Percentiles rank a stretch among this genome's conserved stretches.
These are phyloP conservation scores for Isaurus tuberculatus DNA, from an alignment of 92 coral and sea anemone species.

Conservation along the genomic window DNA sequence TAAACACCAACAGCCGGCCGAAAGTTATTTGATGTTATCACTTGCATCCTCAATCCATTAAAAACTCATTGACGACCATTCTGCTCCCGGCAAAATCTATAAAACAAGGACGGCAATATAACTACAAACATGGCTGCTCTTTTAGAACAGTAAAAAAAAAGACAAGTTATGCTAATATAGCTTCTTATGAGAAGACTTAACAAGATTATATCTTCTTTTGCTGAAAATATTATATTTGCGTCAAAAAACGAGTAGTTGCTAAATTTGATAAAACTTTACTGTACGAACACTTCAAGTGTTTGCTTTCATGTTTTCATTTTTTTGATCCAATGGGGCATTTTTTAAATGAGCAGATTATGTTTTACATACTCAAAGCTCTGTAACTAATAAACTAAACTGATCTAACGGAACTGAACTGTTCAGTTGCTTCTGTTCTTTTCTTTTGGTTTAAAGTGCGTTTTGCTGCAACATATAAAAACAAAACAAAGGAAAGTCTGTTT, in stretches of 20 bases:
- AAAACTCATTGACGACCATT: conserved; percentile 37
- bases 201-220: background rate
- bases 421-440: background rate
- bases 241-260: background rate
- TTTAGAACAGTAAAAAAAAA: background rate
- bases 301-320: background rate
- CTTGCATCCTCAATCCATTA: conserved; percentile 44
- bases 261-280: background rate
- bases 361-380: background rate
- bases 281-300: background rate
- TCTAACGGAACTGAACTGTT: background rate
- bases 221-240: background rate
- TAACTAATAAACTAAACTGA: background rate
- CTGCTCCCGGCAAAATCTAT: conserved; percentile 39
- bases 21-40: conserved; percentile 44
- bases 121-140: background rate
- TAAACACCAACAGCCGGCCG: conserved; percentile 40
- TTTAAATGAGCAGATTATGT: background rate
- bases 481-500: background rate
- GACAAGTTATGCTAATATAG: background rate
- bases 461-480: background rate
- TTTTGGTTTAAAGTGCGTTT: background rate
- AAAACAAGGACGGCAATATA: conserved; percentile 16
- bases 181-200: background rate
- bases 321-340: background rate